Evolutionary conservation across 2,797 vertebrate species (phyloP).

Genomic region (Melopsittacus undulatus): DNA sequence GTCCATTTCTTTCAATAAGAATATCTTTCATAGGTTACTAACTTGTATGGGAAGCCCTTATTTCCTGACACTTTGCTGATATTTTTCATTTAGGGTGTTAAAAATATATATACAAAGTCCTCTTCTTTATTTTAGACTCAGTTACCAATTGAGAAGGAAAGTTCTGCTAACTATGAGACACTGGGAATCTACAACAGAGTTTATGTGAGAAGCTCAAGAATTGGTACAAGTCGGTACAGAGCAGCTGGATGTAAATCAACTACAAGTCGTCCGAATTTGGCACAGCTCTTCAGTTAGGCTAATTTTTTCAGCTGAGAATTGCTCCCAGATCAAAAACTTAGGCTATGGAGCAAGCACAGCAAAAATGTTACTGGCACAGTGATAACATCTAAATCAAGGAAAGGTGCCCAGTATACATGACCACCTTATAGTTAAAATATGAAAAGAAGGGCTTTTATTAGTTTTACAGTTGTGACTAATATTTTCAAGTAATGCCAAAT

Average conservation of each 20-base stretch:
- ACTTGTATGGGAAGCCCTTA: neutral
- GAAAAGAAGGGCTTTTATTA: slow-evolving; percentile 31
- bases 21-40: neutral
- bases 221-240: neutral
- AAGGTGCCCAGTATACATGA: neutral
- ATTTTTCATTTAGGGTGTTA: neutral
- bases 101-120: neutral
- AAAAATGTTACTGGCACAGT: slow-evolving; percentile 3
- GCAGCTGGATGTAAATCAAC: neutral
- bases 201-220: neutral
- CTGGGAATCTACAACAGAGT: neutral
- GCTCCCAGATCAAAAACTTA: neutral
- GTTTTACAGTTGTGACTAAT: slow-evolving; percentile 43
- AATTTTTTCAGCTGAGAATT: neutral
- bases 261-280: neutral
- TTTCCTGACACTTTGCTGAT: neutral
- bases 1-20: neutral
- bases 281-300: neutral
- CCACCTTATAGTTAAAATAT: slow-evolving; percentile 38
- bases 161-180: neutral
- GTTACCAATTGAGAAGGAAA: neutral
- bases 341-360: neutral
- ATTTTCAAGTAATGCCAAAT: slow-evolving; percentile 60
- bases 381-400: slow-evolving; percentile 12
- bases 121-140: neutral